Evolutionary conservation across 2,113 vertebrate genomes (phyloP).

Genomic region (Bungarus multicinctus): DNA sequence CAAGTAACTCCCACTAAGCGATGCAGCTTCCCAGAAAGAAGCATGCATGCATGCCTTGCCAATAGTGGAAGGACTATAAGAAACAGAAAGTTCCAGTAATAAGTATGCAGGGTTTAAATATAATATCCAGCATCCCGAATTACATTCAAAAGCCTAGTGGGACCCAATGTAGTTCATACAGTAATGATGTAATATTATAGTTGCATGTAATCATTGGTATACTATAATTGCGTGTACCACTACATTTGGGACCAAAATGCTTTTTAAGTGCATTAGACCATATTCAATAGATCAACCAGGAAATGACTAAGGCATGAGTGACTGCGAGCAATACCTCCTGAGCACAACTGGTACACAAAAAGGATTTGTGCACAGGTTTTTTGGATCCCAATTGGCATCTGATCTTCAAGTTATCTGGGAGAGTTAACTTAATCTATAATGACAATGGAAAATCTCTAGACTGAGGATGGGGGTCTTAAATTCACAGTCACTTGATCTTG

Average conservation of each 20-base stretch:
- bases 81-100: neutral
- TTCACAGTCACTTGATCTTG: neutral
- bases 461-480: neutral
- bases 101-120: neutral
- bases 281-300: neutral
- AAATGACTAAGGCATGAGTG: neutral
- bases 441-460: neutral
- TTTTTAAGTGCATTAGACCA: neutral
- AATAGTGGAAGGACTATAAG: neutral
- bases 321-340: neutral
- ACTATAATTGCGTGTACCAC: neutral
- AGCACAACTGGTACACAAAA: neutral
- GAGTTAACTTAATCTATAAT: neutral
- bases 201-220: neutral
- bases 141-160: neutral
- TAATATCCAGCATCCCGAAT: neutral
- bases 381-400: neutral
- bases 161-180: neutral
- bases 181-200: neutral
- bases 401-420: neutral
- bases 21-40: neutral
- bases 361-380: neutral
- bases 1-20: neutral
- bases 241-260: neutral
- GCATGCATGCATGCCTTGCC: neutral